Evolutionary conservation across 2,797 vertebrate species (phyloP).

Genomic region (Coracias cyanogaster): DNA sequence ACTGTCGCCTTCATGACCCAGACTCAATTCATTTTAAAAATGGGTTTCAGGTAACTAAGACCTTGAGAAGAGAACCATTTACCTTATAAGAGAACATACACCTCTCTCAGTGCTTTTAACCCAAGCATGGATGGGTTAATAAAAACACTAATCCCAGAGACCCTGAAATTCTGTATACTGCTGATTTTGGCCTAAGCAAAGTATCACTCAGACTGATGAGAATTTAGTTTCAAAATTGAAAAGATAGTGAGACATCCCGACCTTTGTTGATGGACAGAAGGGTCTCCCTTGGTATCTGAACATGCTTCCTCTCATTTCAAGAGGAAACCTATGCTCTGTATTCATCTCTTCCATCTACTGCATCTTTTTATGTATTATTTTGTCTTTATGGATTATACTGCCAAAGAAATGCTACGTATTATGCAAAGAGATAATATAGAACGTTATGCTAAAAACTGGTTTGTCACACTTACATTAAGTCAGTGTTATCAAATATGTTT

Average conservation of each 20-base stretch:
- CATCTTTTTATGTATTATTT: not conserved
- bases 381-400: not conserved
- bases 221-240: not conserved
- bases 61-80: not conserved
- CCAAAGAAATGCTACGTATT: not conserved
- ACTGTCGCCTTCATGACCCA: not conserved
- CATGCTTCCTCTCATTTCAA: not conserved
- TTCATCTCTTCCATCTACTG: not conserved
- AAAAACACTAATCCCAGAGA: not conserved
- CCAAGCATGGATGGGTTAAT: not conserved
- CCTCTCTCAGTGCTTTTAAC: not conserved
- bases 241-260: not conserved
- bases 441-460: not conserved
- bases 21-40: not conserved
- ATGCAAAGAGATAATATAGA: not conserved
- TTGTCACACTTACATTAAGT: not conserved
- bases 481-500: not conserved
- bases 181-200: not conserved
- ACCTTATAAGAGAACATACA: not conserved
- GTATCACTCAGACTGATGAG: not conserved
- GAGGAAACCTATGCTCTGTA: not conserved
- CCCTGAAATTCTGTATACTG: not conserved
- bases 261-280: not conserved
- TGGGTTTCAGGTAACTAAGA: not conserved
- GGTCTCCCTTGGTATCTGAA: not conserved